Conservation (phyloP, 2,113 vertebrate genomes). For the Hydropotes inermis region DNA sequence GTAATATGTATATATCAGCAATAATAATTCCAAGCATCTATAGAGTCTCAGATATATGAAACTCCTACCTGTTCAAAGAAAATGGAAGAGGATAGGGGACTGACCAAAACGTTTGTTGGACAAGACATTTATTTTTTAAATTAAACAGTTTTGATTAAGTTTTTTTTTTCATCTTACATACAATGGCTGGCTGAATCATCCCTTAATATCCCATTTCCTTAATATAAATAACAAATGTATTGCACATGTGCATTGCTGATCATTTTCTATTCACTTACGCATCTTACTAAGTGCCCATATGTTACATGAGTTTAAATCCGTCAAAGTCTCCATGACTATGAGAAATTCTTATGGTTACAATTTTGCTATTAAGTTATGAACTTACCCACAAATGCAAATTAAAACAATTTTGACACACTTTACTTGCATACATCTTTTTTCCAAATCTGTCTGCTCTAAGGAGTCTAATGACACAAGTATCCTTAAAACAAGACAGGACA, state of each 20-base stretch:
- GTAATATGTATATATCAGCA: neutral
- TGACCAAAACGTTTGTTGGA: neutral
- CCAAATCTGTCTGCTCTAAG: neutral
- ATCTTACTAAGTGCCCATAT: neutral
- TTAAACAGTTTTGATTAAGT: neutral
- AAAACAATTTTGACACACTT: neutral
- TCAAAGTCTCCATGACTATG: neutral
- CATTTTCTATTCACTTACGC: neutral
- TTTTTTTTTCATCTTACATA: neutral
- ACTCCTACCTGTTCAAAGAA: neutral
- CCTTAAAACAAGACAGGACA: constrained; percentile 43
- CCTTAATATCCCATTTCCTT: neutral
- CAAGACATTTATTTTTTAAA: neutral
- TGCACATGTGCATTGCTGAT: neutral
- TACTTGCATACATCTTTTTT: neutral
- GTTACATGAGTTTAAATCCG: neutral
- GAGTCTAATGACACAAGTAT: constrained; percentile 46
- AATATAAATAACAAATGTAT: neutral
- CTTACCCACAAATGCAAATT: neutral
- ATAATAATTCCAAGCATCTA: neutral
- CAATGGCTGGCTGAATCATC: neutral
- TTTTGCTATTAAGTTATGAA: constrained; percentile 8
- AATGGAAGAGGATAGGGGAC: neutral
- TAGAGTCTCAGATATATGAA: neutral
- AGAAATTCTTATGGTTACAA: neutral